Conservation (phyloP, 2,888 invertebrate genomes). For the Aphidoletes aphidimyza region DNA sequence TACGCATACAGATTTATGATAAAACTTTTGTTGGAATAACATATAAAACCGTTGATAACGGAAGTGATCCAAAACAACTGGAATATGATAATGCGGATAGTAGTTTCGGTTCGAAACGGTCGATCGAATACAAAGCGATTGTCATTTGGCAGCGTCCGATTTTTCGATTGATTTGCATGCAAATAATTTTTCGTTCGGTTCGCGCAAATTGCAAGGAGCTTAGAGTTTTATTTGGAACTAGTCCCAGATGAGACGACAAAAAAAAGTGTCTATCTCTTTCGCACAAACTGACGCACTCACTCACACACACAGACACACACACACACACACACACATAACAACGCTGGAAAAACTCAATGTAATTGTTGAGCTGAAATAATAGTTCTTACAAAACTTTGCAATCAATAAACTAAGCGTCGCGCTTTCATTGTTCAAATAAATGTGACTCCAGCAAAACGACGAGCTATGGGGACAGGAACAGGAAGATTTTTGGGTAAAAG, state of each 20-base stretch:
- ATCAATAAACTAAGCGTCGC: conserved; percentile 42
- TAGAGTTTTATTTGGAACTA: neutral
- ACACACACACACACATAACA: too few species aligned
- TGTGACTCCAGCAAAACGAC: neutral
- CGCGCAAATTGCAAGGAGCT: neutral
- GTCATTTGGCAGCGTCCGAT: neutral
- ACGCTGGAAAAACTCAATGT: neutral
- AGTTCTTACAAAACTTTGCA: conserved; percentile 24
- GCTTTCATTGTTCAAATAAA: conserved; percentile 19
- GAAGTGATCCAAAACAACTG: neutral
- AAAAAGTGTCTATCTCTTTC: too few species aligned
- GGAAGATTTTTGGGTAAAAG: conserved; percentile 7
- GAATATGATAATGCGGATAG: neutral
- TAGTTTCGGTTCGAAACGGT: neutral
- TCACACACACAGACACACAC: too few species aligned
- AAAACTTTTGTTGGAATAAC: too few species aligned
- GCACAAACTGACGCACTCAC: too few species aligned
- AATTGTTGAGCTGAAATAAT: neutral
- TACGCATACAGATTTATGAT: too few species aligned
- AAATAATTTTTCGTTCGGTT: neutral
- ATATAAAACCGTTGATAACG: too few species aligned
- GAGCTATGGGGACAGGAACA: neutral
- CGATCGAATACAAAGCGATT: neutral
- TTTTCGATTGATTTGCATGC: neutral
- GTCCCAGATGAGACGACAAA: neutral